Evolutionary conservation across 2,797 vertebrate genomes (phyloP), one percentile per base, ranked within the genome.

Genomic region (Vespertilio murinus): DNA sequence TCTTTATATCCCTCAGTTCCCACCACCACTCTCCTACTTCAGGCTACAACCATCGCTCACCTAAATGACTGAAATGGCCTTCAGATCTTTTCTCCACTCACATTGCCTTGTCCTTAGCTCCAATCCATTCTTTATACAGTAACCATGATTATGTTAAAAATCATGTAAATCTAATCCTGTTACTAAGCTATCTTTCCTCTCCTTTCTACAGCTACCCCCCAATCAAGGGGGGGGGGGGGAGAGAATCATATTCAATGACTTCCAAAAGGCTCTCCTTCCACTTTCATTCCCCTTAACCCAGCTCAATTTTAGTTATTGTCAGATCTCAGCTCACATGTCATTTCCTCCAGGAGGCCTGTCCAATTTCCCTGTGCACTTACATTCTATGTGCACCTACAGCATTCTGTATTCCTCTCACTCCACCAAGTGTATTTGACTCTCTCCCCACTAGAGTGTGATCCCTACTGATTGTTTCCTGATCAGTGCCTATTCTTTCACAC

Each of bases 151-250:
- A 47, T 59, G 8, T 59, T 90, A 16, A 47, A 49, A 78, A 8
- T 28, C 67, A 33, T 3, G 2, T 35, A 87, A 75, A 73, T 69
- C 54, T 93, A 79, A 84, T 54, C 74, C 38, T 90, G 30, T 78
- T 78, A 75, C 42, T 49, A 73, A 33, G 3, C 14, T 71, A 33
- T 77, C n/a, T 47, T 86, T 22, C 45, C 40, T 75, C n/a, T 8
- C 20, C 14, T 80, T 35, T 94, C 30, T 88, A 40, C 7, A 20
- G 17, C 14, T 17, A 25, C 8, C 8, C 16, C 0, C 30, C 49
- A 52, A 17, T 38, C 14, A 88, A 81, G 74, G 54, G 52, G 42
- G 42, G 81, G 77, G 74, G 54, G 52, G 42, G 42, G 81, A 8
- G 73, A 42, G 67, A 64, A 49, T 16, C 17, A 82, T 8, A 56